A percentile compares a stretch with the other conserved stretches of the same genome.
phyloP scores from a whole-genome alignment of 64 coral and sea anemone species.

The Actinia tenebrosa region DNA sequence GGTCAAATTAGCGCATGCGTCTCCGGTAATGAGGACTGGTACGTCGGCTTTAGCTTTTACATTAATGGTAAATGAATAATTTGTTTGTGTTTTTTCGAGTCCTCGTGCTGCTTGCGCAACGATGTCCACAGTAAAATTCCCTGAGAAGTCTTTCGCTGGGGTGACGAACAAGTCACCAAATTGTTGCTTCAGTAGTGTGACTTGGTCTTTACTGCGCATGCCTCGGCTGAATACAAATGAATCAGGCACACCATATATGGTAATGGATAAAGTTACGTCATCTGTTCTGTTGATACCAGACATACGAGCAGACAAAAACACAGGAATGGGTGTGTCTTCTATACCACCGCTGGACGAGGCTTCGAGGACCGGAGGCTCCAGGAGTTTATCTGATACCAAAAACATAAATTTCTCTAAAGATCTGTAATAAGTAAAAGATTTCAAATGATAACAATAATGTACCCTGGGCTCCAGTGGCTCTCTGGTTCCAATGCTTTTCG shows the following conservation, averaged over 20 bases:
- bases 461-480: no score
- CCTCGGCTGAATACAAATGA: slow-evolving; percentile 36
- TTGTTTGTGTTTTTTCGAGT: neutral
- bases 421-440: no score
- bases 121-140: slow-evolving; percentile 14
- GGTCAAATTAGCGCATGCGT: slow-evolving; percentile 35
- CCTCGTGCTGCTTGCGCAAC: neutral
- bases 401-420: neutral
- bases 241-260: slow-evolving; percentile 24
- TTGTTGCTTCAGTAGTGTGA: neutral
- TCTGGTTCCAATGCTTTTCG: no score
- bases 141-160: slow-evolving; percentile 35
- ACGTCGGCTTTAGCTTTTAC: slow-evolving; percentile 40
- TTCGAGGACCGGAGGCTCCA: slow-evolving; percentile 28
- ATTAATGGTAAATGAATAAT: slow-evolving; percentile 19
- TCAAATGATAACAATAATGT: no score
- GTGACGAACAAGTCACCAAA: slow-evolving; percentile 45
- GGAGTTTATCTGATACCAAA: slow-evolving; percentile 21
- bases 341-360: slow-evolving; percentile 28
- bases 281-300: neutral
- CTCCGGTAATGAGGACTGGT: slow-evolving; percentile 19
- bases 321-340: slow-evolving; percentile 20
- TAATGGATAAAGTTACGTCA: slow-evolving; percentile 13
- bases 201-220: neutral
- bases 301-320: slow-evolving; percentile 35